Evolutionary conservation across 2,888 invertebrate genomes (phyloP), one percentile per base, ranked within the genome.

Genomic region (Punctoribates punctum): DNA sequence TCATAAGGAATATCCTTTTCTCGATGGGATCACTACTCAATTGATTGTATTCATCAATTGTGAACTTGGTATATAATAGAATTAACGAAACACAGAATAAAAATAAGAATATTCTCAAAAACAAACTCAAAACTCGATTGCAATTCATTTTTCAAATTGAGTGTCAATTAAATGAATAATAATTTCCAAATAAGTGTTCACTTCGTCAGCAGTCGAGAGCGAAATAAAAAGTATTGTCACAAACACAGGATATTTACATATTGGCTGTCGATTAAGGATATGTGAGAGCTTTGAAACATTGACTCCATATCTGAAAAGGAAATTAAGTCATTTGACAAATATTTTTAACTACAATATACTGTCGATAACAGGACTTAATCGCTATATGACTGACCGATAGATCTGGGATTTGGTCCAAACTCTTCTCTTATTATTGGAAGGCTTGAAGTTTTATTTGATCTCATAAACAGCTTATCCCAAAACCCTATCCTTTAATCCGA

Each of bases 21-120:
- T 5, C 67, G 6, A 67, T 17, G 2, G 67, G 38, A 20, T 67
- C 67, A 8, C 29, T 20, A 11, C 23, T 38, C 9, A 27, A 13
- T 9, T n/a, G 20, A 2, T 67, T 17, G 42, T 67, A 67, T 38
- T 67, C 67, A n/a, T 34, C n/a, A 8, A 62, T 27, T 8, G 42
- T 15, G 2, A 38, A 13, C 17, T 67, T 67, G 2, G 38, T 38
- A 20, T 38, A 42, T 20, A 67, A 67, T 17, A 38, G 38, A n/a
- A 38, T 9, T 38, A 38, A 42, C 20, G 67, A 67, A 38, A 67
- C 17, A 67, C 67, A 67, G 8, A 67, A 67, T 25, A 38, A 20
- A 42, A 67, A n/a, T 2, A 67, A 38, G 5, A 67, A 17, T 38
- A 67, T 38, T 20, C 38, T 67, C 20, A 67, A 38, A 38, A 42